Conservation (phyloP, 1,140 invertebrate genomes). For the Drosophila funebris region DNA sequence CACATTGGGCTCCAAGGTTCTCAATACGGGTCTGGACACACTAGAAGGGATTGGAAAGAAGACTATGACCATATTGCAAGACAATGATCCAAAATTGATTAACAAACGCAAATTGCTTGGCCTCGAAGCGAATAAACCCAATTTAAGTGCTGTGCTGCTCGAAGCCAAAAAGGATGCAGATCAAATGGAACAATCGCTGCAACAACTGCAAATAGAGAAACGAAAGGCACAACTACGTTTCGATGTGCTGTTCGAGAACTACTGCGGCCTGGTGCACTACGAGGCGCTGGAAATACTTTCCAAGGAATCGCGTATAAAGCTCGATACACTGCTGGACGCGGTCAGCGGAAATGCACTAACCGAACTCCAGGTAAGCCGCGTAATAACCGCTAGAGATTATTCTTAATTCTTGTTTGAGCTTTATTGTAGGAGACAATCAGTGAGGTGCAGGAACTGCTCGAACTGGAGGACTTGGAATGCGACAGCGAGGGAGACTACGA, state of each 20-base stretch:
- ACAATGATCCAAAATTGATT: constrained; percentile 93
- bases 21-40: constrained; percentile 93
- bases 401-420: not conserved
- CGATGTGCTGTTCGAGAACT: constrained; percentile 94
- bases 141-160: constrained; percentile 87
- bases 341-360: constrained; percentile 85
- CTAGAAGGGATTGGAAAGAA: constrained; percentile 96
- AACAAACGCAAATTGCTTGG: constrained; percentile 92
- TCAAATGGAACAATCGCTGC: constrained; percentile 86
- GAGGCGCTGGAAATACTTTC: constrained; percentile 96
- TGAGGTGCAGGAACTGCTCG: constrained; percentile 91
- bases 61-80: constrained; percentile 95
- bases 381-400: not conserved
- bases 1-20: constrained; percentile 90
- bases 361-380: constrained; percentile 85
- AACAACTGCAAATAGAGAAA: constrained; percentile 86
- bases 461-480: constrained; percentile 88
- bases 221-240: constrained; percentile 89
- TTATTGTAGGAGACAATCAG: constrained; percentile 88
- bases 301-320: constrained; percentile 90
- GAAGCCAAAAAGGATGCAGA: constrained; percentile 94
- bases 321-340: constrained; percentile 87
- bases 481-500: constrained; percentile 84
- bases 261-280: constrained; percentile 93
- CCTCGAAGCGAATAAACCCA: constrained; percentile 86